Evolutionary conservation across 2,113 vertebrate species (phyloP).

Genomic region (Gracilinanus agilis): DNA sequence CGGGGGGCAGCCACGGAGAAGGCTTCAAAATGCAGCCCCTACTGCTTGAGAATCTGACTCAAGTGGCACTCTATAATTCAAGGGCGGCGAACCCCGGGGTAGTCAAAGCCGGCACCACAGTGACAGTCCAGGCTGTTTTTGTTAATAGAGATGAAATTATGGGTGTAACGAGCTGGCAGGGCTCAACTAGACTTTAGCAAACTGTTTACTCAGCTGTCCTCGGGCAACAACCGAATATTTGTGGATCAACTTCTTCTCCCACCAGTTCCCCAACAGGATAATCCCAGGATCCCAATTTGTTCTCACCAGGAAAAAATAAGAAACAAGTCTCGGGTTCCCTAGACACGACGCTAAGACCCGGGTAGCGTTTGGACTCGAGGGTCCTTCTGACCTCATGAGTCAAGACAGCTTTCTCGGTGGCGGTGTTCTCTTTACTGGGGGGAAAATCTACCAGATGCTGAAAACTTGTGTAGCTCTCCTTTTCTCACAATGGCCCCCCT

Average conservation of each 20-base stretch:
- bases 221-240: constrained; percentile 85
- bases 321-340: constrained; percentile 53
- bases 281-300: constrained; percentile 84
- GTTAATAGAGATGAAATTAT: constrained; percentile 91
- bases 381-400: constrained; percentile 29
- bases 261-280: constrained; percentile 82
- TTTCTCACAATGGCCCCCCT: neutral
- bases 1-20: constrained; percentile 71
- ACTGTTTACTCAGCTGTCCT: constrained; percentile 91
- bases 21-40: constrained; percentile 81
- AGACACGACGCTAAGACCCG: constrained; percentile 43
- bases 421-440: neutral
- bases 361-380: constrained; percentile 41
- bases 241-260: constrained; percentile 87
- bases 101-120: constrained; percentile 79
- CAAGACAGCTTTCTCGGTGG: constrained; percentile 48
- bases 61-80: constrained; percentile 85
- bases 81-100: constrained; percentile 69
- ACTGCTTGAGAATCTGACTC: constrained; percentile 81
- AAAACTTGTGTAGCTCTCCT: neutral
- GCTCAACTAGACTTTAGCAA: constrained; percentile 87
- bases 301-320: constrained; percentile 74
- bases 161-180: constrained; percentile 90
- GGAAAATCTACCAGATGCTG: constrained; percentile 10
- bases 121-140: constrained; percentile 88